These are phyloP conservation scores for Branchipolynoe longqiensis DNA, from an alignment of 2,888 invertebrate genomes.

Conservation along the genomic window DNA sequence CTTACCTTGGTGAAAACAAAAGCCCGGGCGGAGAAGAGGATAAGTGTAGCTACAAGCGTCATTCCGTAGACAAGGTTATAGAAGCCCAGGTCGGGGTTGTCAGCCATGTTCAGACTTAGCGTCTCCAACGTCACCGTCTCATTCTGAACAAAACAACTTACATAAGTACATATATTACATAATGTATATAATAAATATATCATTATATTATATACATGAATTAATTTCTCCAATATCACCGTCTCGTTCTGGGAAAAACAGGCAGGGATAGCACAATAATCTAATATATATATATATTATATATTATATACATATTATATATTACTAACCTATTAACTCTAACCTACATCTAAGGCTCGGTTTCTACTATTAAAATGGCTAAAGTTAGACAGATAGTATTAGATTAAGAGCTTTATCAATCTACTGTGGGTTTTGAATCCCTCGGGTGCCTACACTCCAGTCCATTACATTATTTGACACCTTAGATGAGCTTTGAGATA, in stretches of 20 bases:
- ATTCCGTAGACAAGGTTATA: constrained; percentile 57
- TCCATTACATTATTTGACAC: too few relatives aligned
- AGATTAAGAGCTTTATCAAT: too few relatives aligned
- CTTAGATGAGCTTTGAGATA: too few relatives aligned
- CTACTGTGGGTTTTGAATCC: too few relatives aligned
- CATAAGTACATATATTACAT: not conserved
- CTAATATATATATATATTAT: not conserved
- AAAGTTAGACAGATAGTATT: too few relatives aligned
- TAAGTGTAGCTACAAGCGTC: not conserved
- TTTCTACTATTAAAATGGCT: too few relatives aligned
- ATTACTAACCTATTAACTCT: too few relatives aligned
- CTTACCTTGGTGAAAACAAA: constrained; percentile 50
- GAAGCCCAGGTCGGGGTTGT: constrained; percentile 41
- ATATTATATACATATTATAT: not conserved
- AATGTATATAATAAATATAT: too few relatives aligned
- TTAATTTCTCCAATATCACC: not conserved
- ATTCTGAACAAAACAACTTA: constrained; percentile 20
- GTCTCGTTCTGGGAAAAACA: not conserved
- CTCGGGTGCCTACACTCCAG: too few relatives aligned
- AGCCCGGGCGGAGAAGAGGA: constrained; percentile 24
- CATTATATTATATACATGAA: too few relatives aligned
- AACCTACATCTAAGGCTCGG: too few relatives aligned
- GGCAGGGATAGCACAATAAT: not conserved
- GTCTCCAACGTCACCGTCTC: not conserved
- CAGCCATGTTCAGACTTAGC: constrained; percentile 8